Conservation (phyloP, 2,888 invertebrate species). For the Agrotis clavis region DNA sequence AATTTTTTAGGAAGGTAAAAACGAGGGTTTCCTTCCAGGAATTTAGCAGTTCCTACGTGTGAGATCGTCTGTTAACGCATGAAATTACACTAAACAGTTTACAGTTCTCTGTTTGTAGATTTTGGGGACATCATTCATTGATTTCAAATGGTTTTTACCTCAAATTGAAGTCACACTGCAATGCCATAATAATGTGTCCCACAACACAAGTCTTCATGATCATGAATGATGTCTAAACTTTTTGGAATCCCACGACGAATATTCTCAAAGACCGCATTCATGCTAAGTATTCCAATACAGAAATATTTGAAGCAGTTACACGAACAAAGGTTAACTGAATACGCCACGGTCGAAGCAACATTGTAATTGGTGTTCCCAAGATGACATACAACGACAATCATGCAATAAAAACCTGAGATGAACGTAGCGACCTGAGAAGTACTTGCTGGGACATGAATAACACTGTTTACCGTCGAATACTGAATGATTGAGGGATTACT, state of each 20-base stretch:
- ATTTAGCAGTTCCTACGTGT: conserved; percentile 31
- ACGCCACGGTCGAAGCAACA: conserved; percentile 74
- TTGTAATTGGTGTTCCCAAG: conserved; percentile 78
- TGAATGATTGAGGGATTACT: conserved; percentile 7
- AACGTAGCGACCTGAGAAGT: conserved; percentile 55
- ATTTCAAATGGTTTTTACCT: conserved; percentile 33
- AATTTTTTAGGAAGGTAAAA: conserved; percentile 34
- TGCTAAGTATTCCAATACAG: conserved; percentile 21
- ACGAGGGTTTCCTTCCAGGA: conserved; percentile 19
- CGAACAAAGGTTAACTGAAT: conserved; percentile 68
- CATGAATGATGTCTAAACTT: neutral
- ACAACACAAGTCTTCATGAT: neutral
- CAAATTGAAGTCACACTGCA: conserved; percentile 2
- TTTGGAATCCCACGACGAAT: conserved; percentile 12
- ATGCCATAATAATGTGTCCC: neutral
- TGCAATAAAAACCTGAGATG: conserved; percentile 77
- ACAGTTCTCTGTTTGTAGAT: conserved; percentile 12
- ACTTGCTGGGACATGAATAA: conserved; percentile 41
- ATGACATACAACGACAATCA: conserved; percentile 79
- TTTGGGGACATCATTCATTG: conserved; percentile 29
- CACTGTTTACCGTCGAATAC: conserved; percentile 16
- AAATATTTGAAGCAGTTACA: conserved; percentile 54
- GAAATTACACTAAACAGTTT: conserved; percentile 24
- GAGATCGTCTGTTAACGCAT: conserved; percentile 41
- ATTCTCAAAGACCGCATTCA: conserved; percentile 25